Conservation (phyloP, 2,888 invertebrate genomes). For the Tipula confusa region DNA sequence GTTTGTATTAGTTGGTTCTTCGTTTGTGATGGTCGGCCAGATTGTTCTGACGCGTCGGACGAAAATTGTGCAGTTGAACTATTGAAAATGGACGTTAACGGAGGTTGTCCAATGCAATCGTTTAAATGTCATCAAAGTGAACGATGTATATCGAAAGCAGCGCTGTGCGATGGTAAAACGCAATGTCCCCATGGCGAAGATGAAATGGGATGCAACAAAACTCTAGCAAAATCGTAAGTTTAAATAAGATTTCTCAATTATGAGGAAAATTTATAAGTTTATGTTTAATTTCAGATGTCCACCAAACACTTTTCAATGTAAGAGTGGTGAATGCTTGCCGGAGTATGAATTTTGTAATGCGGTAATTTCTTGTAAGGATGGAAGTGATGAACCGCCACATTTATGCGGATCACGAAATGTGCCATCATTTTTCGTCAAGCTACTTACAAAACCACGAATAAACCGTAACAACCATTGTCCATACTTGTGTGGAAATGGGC, state of each 20-base stretch:
- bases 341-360: conserved; percentile 92
- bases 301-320: conserved; percentile 76
- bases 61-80: conserved; percentile 62
- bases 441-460: conserved; percentile 39
- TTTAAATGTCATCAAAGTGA: conserved; percentile 66
- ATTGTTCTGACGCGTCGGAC: conserved; percentile 83
- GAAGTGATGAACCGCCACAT: conserved; percentile 83
- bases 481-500: conserved; percentile 78
- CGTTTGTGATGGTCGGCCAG: conserved; percentile 75
- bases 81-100: conserved; percentile 42
- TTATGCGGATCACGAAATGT: conserved; percentile 57
- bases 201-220: conserved; percentile 62
- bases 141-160: conserved; percentile 71
- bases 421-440: conserved; percentile 47
- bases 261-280: background rate
- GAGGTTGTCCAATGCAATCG: conserved; percentile 64
- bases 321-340: conserved; percentile 80
- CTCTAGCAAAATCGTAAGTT: conserved; percentile 54
- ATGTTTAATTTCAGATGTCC: conserved; percentile 56
- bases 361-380: conserved; percentile 78
- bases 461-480: conserved; percentile 57
- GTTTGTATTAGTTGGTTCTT: conserved; percentile 90
- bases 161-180: conserved; percentile 72
- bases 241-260: too few species aligned
- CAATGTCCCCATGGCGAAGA: conserved; percentile 77